These are phyloP conservation scores for Apostichopus leukothele DNA, from an alignment of 53 echinoderm and acorn worm genomes.

Conservation along the genomic window DNA sequence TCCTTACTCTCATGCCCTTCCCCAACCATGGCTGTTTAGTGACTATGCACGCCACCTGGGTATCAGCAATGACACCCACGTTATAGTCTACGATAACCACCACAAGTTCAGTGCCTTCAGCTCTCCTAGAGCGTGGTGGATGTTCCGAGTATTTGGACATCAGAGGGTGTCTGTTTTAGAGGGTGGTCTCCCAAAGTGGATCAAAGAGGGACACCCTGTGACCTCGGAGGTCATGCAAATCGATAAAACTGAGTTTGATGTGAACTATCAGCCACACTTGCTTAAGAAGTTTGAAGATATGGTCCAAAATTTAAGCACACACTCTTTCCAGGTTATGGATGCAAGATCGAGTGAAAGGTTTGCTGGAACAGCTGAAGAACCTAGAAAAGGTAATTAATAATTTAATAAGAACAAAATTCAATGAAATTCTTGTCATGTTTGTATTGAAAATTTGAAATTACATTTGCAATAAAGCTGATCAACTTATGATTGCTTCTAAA, in stretches of 20 bases:
- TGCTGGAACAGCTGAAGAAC: conserved; percentile 66
- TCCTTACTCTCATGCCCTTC: conserved; percentile 69
- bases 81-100: conserved; percentile 87
- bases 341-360: conserved; percentile 70
- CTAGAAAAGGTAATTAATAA: conserved; percentile 67
- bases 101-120: conserved; percentile 71
- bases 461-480: too few species aligned
- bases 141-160: conserved; percentile 88
- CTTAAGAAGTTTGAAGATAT: conserved; percentile 78
- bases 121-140: conserved; percentile 86
- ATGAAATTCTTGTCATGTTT: not conserved
- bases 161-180: conserved; percentile 75
- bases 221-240: conserved; percentile 52
- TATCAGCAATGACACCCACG: conserved; percentile 85
- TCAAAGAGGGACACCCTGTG: conserved; percentile 65
- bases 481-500: too few species aligned
- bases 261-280: conserved; percentile 61
- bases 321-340: conserved; percentile 85
- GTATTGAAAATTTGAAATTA: too few species aligned
- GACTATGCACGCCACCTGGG: conserved; percentile 75
- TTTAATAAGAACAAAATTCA: too few species aligned
- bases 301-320: conserved; percentile 58
- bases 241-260: conserved; percentile 59
- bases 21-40: conserved; percentile 65
- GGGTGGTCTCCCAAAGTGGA: conserved; percentile 80